phyloP scores from a whole-genome alignment of 2,888 invertebrate species.

The Tachystola acroxantha region DNA sequence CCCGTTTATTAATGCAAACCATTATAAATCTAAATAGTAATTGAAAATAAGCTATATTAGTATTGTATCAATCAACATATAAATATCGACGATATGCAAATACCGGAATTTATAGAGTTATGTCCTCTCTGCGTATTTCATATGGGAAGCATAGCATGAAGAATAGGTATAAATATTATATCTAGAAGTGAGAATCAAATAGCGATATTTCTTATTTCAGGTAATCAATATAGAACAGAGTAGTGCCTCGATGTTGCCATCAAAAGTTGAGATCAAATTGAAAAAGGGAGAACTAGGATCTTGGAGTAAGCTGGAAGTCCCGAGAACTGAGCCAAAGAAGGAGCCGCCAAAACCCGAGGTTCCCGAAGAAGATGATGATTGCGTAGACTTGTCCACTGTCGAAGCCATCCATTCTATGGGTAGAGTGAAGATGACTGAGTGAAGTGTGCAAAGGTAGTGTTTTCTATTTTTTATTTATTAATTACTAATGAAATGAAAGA shows the following conservation, averaged over 20 bases:
- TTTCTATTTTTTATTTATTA: not conserved
- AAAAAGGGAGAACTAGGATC: conserved; percentile 90
- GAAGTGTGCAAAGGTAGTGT: conserved; percentile 12
- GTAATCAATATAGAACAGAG: conserved; percentile 85
- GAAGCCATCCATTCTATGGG: conserved; percentile 63
- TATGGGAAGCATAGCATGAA: no score
- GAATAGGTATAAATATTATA: no score
- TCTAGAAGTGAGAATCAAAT: no score
- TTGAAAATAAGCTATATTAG: no score
- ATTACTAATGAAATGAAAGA: no score
- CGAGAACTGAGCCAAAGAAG: conserved; percentile 47
- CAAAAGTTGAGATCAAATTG: conserved; percentile 95
- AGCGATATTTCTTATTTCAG: conserved; percentile 59
- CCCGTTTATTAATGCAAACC: no score
- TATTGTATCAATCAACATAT: no score
- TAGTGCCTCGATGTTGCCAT: conserved; percentile 87
- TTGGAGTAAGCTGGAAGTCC: conserved; percentile 88
- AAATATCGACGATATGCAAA: no score
- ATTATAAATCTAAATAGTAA: no score
- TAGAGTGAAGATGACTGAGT: conserved; percentile 50
- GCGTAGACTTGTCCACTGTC: conserved; percentile 87
- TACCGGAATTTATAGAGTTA: no score
- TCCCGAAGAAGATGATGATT: conserved; percentile 70
- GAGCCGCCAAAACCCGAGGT: conserved; percentile 24
- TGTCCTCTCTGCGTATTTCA: no score